These are phyloP conservation scores for Bombus cullumanus DNA, from an alignment of 1,140 invertebrate genomes.

Conservation along the genomic window DNA sequence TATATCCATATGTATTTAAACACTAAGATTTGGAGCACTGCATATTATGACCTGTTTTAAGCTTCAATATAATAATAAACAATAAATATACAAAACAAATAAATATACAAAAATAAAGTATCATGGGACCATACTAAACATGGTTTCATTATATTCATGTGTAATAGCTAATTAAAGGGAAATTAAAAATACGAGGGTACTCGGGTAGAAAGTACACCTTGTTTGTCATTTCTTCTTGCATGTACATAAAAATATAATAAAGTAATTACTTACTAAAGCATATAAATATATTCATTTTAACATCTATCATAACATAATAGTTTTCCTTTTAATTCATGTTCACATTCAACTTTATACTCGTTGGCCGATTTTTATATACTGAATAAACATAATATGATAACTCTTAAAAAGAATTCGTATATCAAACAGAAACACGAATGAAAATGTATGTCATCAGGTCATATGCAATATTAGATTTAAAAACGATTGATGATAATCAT, in stretches of 20 bases:
- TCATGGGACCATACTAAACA: background rate
- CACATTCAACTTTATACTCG: slow-evolving; percentile 18
- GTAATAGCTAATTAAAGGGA: background rate
- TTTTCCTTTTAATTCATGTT: slow-evolving; percentile 15
- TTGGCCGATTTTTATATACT: slow-evolving; percentile 4
- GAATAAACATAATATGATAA: slow-evolving; percentile 11
- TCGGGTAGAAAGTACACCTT: background rate
- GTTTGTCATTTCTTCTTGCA: slow-evolving; percentile 45
- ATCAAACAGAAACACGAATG: background rate
- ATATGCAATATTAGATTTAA: background rate
- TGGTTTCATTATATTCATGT: background rate
- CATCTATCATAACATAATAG: slow-evolving; percentile 32
- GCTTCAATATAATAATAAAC: background rate
- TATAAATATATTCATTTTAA: slow-evolving; percentile 55
- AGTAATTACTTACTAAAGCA: slow-evolving; percentile 64
- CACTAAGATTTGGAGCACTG: background rate
- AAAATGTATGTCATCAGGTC: background rate
- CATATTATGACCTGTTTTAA: background rate
- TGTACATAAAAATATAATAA: slow-evolving; percentile 63
- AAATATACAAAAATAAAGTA: background rate
- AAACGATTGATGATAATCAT: background rate
- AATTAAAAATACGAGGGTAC: slow-evolving; percentile 12
- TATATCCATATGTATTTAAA: background rate
- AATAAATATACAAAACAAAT: no score
- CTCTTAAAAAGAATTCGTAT: background rate